A percentile compares a stretch with the other conserved stretches of the same genome.
Evolutionary conservation across 2,888 invertebrate species (phyloP).

Genomic region (Epistrophe grossulariae): DNA sequence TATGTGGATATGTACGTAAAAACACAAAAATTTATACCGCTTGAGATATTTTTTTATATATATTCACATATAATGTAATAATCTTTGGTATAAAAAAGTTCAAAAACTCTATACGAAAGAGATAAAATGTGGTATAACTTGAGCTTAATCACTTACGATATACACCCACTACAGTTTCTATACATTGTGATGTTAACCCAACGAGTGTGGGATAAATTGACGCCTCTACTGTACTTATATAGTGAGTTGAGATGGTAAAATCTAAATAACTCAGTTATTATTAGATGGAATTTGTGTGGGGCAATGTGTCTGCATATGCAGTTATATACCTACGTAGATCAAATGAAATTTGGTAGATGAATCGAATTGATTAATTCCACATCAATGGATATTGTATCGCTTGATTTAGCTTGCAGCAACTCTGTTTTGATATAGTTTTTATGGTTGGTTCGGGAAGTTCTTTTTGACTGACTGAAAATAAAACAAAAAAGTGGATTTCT

Average conservation of each 20-base stretch:
- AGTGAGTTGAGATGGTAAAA: neutral
- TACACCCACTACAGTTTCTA: neutral
- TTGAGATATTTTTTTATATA: neutral
- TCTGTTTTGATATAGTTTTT: neutral
- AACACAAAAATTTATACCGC: neutral
- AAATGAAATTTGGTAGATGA: neutral
- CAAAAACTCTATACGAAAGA: neutral
- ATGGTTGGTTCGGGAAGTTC: neutral
- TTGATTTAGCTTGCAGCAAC: neutral
- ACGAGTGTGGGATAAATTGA: neutral
- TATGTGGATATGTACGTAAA: neutral
- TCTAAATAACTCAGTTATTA: neutral
- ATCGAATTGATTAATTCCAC: neutral
- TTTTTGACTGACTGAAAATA: neutral
- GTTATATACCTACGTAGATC: neutral
- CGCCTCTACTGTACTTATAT: neutral
- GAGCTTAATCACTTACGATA: constrained; percentile 5
- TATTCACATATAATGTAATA: constrained; percentile 5
- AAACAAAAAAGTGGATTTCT: neutral
- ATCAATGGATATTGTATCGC: neutral
- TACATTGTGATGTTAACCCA: neutral
- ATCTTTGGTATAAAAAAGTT: constrained; percentile 8
- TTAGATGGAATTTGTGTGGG: neutral
- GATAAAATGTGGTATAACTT: constrained; percentile 27
- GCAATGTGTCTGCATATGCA: neutral